phyloP scores from a whole-genome alignment of 2,113 vertebrate species.

The Opisthocomus hoazin region DNA sequence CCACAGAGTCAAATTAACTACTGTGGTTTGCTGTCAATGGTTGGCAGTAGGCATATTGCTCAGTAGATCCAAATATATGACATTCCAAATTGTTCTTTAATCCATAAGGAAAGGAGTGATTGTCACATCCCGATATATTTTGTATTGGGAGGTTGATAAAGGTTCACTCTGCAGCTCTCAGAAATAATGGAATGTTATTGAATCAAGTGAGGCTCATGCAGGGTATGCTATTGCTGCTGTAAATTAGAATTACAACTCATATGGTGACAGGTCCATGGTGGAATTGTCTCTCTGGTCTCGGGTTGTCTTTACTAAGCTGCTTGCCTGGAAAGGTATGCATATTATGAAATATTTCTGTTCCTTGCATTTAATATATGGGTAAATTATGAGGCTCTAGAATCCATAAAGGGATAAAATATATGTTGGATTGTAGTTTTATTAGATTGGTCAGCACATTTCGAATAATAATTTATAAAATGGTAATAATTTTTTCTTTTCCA shows the following conservation, averaged over 20 bases:
- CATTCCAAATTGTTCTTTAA: conserved; percentile 45
- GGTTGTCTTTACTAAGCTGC: conserved; percentile 4
- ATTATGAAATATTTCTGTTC: conserved; percentile 20
- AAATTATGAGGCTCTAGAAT: neutral
- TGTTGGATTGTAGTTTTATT: neutral
- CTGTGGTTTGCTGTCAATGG: neutral
- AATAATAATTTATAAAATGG: neutral
- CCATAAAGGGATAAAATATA: neutral
- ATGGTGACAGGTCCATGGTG: conserved; percentile 6
- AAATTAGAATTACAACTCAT: conserved; percentile 53
- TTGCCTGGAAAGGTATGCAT: neutral
- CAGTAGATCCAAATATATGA: neutral
- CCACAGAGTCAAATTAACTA: conserved; percentile 12
- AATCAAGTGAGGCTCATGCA: conserved; percentile 17
- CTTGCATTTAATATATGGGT: neutral
- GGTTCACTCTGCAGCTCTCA: neutral
- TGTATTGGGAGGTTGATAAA: conserved; percentile 31
- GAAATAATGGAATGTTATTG: conserved; percentile 43
- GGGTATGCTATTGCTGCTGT: conserved; percentile 5
- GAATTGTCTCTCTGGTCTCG: neutral
- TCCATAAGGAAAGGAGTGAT: conserved; percentile 21
- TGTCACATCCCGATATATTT: conserved; percentile 37
- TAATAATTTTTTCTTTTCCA: neutral
- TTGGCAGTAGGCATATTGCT: conserved; percentile 6
- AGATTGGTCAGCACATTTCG: neutral